Percentiles rank a stretch among this genome's conserved stretches.
Evolutionary conservation across 2,888 invertebrate genomes (phyloP).

Genomic region (Scaptomyza flava): DNA sequence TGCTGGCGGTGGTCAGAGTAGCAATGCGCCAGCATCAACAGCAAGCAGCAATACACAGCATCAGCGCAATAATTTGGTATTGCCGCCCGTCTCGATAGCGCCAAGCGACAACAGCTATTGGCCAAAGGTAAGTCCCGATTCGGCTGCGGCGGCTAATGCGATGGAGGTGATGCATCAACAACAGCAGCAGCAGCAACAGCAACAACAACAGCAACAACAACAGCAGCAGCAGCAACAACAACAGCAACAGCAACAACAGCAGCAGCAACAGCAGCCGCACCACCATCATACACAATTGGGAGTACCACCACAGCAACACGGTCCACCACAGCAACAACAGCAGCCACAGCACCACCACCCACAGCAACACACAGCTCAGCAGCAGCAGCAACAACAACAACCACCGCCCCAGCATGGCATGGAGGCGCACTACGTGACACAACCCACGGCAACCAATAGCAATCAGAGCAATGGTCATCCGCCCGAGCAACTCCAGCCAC

Average conservation of each 20-base stretch:
- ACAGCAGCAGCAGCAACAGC: conserved; percentile 86
- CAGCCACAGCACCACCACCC: conserved; percentile 85
- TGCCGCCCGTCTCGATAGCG: conserved; percentile 82
- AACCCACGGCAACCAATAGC: conserved; percentile 87
- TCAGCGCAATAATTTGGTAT: conserved; percentile 74
- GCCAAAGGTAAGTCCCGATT: conserved; percentile 94
- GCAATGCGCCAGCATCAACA: conserved; percentile 25
- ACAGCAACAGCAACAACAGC: conserved; percentile 67
- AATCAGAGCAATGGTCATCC: conserved; percentile 86
- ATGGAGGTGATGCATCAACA: conserved; percentile 88
- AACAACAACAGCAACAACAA: conserved; percentile 86
- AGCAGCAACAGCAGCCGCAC: conserved; percentile 83
- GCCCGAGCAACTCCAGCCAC: conserved; percentile 88
- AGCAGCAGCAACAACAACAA: conserved; percentile 85
- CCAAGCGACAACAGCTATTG: conserved; percentile 87
- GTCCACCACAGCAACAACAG: conserved; percentile 81
- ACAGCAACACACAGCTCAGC: conserved; percentile 73
- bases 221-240: conserved; percentile 82
- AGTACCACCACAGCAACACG: conserved; percentile 85
- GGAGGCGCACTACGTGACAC: conserved; percentile 71
- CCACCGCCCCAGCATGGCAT: conserved; percentile 89
- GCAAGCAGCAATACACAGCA: conserved; percentile 61
- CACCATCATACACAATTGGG: conserved; percentile 87
- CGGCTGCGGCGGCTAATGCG: conserved; percentile 87
- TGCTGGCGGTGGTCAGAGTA: conserved; percentile 28